Percentiles rank a stretch among this genome's conserved stretches.
Conservation (phyloP, 2,797 vertebrate species). For the Cichlasoma orientale region DNA sequence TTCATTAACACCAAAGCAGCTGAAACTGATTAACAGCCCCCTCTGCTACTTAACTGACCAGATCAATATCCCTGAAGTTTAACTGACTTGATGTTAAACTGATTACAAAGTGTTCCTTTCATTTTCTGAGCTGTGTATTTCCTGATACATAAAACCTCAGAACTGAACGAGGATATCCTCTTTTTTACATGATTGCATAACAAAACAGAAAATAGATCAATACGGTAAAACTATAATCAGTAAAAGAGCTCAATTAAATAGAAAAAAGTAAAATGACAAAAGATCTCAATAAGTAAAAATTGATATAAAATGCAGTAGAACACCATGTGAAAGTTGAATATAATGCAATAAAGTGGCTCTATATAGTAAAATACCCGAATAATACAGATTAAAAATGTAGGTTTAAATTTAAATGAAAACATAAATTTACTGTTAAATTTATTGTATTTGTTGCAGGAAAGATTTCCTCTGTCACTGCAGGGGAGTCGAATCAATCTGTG, state of each 20-base stretch:
- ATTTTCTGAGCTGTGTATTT: not conserved
- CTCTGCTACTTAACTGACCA: too few relatives aligned
- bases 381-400: not conserved
- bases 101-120: too few relatives aligned
- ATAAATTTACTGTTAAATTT: not conserved
- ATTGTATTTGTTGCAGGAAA: not conserved
- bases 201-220: not conserved
- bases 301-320: not conserved
- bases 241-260: not conserved
- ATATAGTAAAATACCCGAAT: not conserved
- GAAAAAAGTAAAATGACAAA: not conserved
- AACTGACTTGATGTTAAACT: too few relatives aligned
- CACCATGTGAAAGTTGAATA: not conserved
- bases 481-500: not conserved
- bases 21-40: too few relatives aligned
- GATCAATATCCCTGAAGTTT: too few relatives aligned
- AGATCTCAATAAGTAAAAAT: not conserved
- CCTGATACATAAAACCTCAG: not conserved
- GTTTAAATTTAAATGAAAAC: too few relatives aligned
- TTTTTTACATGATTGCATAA: not conserved
- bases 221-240: not conserved
- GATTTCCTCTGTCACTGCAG: fast-evolving
- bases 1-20: too few relatives aligned
- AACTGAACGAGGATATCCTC: not conserved
- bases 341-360: not conserved